phyloP scores from a whole-genome alignment of 2,797 vertebrate species.

The Tragelaphus oryx region DNA sequence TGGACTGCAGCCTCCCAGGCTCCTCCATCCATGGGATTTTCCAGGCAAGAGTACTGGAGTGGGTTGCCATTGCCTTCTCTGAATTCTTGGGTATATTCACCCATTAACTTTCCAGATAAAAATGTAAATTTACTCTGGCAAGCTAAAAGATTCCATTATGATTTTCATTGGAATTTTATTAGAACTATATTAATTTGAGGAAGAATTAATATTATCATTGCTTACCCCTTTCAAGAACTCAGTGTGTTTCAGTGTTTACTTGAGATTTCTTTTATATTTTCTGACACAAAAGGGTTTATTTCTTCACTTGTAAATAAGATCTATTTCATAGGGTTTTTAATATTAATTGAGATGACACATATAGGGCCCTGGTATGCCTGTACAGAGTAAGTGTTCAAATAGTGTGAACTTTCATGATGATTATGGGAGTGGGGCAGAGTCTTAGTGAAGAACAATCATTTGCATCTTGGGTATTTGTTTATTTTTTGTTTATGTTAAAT shows the following conservation, averaged over 20 bases:
- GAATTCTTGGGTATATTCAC: neutral
- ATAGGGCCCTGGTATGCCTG: neutral
- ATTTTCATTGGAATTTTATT: neutral
- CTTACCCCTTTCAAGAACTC: neutral
- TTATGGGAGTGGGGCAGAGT: neutral
- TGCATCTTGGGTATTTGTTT: neutral
- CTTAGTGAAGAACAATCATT: neutral
- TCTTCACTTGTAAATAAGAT: neutral
- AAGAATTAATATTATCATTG: neutral
- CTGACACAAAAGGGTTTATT: neutral
- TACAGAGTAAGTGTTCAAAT: neutral
- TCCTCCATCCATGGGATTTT: too few relatives aligned
- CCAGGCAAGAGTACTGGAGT: too few relatives aligned
- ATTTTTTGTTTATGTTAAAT: neutral
- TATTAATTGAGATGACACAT: neutral
- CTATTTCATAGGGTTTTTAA: neutral
- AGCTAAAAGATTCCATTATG: neutral
- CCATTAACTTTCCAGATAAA: neutral
- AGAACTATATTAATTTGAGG: neutral
- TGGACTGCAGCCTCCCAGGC: too few relatives aligned
- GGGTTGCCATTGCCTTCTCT: too few relatives aligned
- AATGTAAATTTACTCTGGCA: neutral
- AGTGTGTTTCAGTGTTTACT: neutral
- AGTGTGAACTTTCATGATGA: neutral
- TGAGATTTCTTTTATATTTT: neutral